phyloP scores from a whole-genome alignment of 2,888 invertebrate genomes.

The Antitype chi region DNA sequence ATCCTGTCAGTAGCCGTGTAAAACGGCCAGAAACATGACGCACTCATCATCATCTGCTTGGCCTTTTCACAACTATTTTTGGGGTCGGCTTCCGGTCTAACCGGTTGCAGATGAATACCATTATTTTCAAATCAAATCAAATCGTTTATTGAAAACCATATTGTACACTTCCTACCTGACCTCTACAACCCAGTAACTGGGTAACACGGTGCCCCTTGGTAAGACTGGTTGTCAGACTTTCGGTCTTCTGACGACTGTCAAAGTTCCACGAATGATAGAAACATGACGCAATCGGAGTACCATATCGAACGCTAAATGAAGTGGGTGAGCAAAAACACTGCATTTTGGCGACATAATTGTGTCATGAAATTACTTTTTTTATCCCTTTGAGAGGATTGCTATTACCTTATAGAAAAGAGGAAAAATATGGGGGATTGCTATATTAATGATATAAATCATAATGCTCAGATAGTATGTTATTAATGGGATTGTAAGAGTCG shows the following conservation, averaged over 20 bases:
- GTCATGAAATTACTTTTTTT: constrained; percentile 21
- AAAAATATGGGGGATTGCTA: constrained; percentile 23
- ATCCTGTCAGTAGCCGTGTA: background rate
- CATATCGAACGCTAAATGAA: background rate
- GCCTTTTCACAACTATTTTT: too few species aligned
- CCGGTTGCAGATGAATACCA: too few species aligned
- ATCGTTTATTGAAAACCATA: too few species aligned
- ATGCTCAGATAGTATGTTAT: constrained; percentile 44
- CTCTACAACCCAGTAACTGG: too few species aligned
- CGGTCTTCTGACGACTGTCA: too few species aligned
- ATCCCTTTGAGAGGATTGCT: background rate
- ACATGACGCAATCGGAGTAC: background rate
- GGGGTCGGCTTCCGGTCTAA: too few species aligned
- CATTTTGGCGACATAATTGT: constrained; percentile 8
- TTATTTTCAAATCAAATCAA: too few species aligned
- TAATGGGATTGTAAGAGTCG: constrained; percentile 22
- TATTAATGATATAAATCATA: constrained; percentile 39
- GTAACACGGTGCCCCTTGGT: too few species aligned
- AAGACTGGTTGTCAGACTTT: too few species aligned
- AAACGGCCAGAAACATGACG: background rate
- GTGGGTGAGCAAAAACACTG: background rate
- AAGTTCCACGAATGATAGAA: too few species aligned
- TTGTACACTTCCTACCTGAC: too few species aligned
- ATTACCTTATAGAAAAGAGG: constrained; percentile 2
- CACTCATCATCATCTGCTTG: too few species aligned